Evolutionary conservation across 2,113 vertebrate genomes (phyloP).

Genomic region (Zosterops japonicus): DNA sequence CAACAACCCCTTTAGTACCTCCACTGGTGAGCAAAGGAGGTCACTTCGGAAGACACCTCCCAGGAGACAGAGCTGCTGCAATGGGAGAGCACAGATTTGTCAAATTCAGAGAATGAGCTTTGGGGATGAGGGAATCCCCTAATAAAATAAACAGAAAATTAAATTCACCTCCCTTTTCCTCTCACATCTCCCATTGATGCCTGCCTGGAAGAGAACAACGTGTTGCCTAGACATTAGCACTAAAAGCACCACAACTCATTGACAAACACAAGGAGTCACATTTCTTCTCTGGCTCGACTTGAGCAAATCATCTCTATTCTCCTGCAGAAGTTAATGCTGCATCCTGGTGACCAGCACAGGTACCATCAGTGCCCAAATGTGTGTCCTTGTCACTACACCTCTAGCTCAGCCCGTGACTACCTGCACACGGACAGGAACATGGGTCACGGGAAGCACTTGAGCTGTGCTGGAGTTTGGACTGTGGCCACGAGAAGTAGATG

Average conservation of each 20-base stretch:
- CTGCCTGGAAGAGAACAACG: neutral
- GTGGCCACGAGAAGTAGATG: rapidly evolving
- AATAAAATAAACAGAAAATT: neutral
- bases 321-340: neutral
- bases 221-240: neutral
- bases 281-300: neutral
- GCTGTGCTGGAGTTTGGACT: neutral
- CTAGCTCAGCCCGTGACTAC: rapidly evolving
- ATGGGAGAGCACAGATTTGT: neutral
- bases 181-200: neutral
- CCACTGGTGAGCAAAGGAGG: neutral
- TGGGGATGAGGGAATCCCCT: neutral
- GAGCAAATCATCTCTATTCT: neutral
- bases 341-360: neutral
- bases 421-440: neutral
- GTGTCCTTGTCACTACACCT: rapidly evolving
- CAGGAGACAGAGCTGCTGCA: neutral
- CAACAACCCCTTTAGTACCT: neutral
- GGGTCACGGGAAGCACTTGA: neutral
- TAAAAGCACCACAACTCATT: neutral
- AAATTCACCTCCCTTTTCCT: neutral
- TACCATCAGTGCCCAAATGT: rapidly evolving
- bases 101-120: neutral
- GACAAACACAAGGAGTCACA: neutral
- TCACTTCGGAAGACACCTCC: neutral